Evolutionary conservation across 2,113 vertebrate genomes (phyloP).

Genomic region (Gasterosteus aculeatus): DNA sequence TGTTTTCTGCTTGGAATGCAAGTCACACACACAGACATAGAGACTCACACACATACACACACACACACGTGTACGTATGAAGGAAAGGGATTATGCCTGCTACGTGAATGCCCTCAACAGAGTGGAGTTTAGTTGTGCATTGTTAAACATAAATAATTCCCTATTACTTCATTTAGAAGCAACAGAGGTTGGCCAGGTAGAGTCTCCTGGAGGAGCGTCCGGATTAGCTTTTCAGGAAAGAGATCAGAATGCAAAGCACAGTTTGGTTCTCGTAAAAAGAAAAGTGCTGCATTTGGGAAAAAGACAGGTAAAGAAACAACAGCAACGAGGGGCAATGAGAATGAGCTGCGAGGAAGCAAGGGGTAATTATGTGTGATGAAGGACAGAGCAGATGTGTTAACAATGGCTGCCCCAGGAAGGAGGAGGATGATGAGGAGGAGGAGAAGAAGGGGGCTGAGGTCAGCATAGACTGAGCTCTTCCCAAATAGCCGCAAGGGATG

Average conservation of each 20-base stretch:
- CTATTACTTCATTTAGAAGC: constrained; percentile 57
- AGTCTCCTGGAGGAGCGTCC: constrained; percentile 37
- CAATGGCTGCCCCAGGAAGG: constrained; percentile 67
- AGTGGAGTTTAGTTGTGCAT: constrained; percentile 55
- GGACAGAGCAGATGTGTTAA: constrained; percentile 61
- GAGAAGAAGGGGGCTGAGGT: constrained; percentile 72
- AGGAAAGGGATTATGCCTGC: constrained; percentile 39
- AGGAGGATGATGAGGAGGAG: constrained; percentile 40
- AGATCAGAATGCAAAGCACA: constrained; percentile 52
- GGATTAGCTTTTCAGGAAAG: constrained; percentile 49
- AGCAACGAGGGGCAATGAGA: constrained; percentile 47
- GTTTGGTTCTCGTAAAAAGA: constrained; percentile 37
- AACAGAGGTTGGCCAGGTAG: constrained; percentile 51
- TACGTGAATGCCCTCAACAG: constrained; percentile 57
- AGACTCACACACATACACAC: constrained; percentile 19
- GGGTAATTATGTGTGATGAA: constrained; percentile 58
- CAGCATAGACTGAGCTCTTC: constrained; percentile 64
- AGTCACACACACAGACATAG: constrained; percentile 55
- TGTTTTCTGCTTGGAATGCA: constrained; percentile 70
- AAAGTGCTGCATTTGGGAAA: constrained; percentile 44
- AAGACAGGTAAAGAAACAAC: constrained; percentile 45
- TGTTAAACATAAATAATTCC: constrained; percentile 60
- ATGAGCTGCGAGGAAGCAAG: constrained; percentile 32
- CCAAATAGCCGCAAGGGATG: constrained; percentile 65
- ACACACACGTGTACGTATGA: constrained; percentile 21